Base-by-base conservation (phyloP, 2,888 invertebrate species). In the Drosophila parthenogenetica region DNA sequence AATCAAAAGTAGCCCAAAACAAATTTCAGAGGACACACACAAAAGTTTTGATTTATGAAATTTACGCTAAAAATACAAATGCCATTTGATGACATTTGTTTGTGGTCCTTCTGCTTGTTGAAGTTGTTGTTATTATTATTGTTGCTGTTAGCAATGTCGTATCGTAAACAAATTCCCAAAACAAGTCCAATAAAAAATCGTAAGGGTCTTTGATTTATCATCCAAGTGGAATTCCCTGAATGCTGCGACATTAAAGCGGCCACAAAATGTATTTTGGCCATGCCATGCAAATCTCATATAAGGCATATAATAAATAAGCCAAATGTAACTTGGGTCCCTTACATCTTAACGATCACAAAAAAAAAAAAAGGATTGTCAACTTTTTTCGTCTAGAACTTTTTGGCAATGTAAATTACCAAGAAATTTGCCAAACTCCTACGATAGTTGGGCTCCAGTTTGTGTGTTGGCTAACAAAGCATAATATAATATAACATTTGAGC, bases 21-120 rank as follows among this genome's bases (percentile, higher is more conserved):
- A 67, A 64, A 67, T 64, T 55, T 49, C 22, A 11, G 13, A 32
- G 14, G 35, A 53, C 50, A 29, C 29, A 29, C 53, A 67, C 59
- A 65, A 73, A 84, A 84, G 63, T 81, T 84, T 87, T 84, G 83
- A 84, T 84, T 84, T 84, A 84, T 84, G 81, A 81, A 87, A 87
- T 84, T 75, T 75, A 46, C 77, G 69, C 72, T 81, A 74, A 84
- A 84, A 84, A 84, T 79, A 87, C 83, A 83, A 83, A 87, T 79
- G 48, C 53, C 80, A 84, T 83, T 82, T 82, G 83, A 86, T 82
- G 80, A 70, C 80, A 76, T 75, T 87, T 77, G 72, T 35, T 25
- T 46, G 25, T 40, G 13, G n/a, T 40, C 14, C 7, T 16, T 2
- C 7, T 8, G n/a, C 22, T 46, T 29, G 46, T 25, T 17, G 43